Conservation (phyloP, 92 coral and sea anemone genomes). For the Epizoanthus scotinus region DNA sequence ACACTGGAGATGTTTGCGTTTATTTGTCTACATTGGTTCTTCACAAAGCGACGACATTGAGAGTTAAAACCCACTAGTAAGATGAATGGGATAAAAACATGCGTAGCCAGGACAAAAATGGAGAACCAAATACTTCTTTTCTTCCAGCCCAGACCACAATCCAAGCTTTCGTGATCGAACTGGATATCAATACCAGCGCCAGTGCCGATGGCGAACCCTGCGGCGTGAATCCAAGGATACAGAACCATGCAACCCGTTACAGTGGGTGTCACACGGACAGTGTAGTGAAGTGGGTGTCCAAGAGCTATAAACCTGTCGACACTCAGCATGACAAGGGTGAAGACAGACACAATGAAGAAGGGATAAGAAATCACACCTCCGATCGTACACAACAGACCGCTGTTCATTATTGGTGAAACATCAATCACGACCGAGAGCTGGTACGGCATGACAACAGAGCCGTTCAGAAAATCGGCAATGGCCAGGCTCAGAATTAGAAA, state of each 20-base stretch:
- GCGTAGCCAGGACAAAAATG: conserved; percentile 9
- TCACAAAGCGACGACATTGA: conserved; percentile 34
- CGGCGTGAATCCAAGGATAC: conserved; percentile 55
- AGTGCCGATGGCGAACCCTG: conserved; percentile 31
- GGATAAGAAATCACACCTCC: conserved; percentile 53
- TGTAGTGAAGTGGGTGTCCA: conserved; percentile 45
- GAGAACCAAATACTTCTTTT: conserved; percentile 38
- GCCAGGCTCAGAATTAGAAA: conserved; percentile 52
- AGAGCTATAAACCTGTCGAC: conserved; percentile 59
- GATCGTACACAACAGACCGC: conserved; percentile 36
- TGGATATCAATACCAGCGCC: conserved; percentile 39
- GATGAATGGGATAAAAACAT: conserved; percentile 46
- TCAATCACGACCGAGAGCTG: conserved; percentile 44
- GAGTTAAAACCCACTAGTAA: conserved; percentile 27
- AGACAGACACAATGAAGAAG: conserved; percentile 48
- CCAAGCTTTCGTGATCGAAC: conserved; percentile 48
- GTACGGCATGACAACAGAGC: conserved; percentile 36
- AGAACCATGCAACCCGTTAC: conserved; percentile 33
- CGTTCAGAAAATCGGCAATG: conserved; percentile 41
- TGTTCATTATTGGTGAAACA: conserved; percentile 25
- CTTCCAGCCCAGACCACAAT: conserved; percentile 59
- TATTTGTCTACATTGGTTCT: conserved; percentile 8
- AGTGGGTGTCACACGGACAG: conserved; percentile 17
- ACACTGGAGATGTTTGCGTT: too few relatives aligned
- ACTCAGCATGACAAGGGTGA: conserved; percentile 50